Evolutionary conservation across 2,888 invertebrate genomes (phyloP), one percentile per base, ranked within the genome.

Genomic region (Rhagophthalmus giganteus): DNA sequence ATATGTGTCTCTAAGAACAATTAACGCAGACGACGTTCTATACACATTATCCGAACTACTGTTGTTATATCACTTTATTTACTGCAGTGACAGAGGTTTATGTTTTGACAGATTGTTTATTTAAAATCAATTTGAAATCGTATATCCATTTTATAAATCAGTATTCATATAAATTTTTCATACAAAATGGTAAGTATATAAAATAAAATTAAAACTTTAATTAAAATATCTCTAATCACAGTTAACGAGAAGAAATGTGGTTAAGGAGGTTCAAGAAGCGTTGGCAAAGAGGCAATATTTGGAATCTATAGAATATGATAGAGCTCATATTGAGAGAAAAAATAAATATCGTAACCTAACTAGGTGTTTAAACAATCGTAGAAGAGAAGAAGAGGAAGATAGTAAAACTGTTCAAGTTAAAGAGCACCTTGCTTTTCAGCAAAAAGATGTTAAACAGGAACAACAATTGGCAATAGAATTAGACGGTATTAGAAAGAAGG

Each of bases 401-500:
- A 50, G 58, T 11, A 47, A 42, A 14, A 26, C 41, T 6, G 58
- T 44, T 15, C 58, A 64, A 37, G 55, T 59, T n/a, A 59, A 54
- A 15, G 59, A 61, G 39, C 32, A 46, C 14, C 53, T 55, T 5
- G 67, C 64, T n/a, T 52, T 60, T 11, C 51, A 51, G 27, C 62
- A 66, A 41, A 57, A 54, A 38, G 44, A 57, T 25, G 14, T 64
- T 9, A 56, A 65, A 14, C 59, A 63, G 2, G 49, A 48, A 24
- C 34, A 54, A 30, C 24, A 13, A 8, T 32, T 54, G 10, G 54
- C 40, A 7, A 38, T 10, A 10, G 73, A 73, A 61, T 55, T 75
- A 42, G 64, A 68, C 46, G 60, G 64, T 50, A 55, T 71, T 20
- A 74, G 73, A 57, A 63, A 65, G 39, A 66, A 70, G 24, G 73